A percentile compares a stretch with the other conserved stretches of the same genome.
Conservation (phyloP, 2,797 vertebrate genomes). For the Coregonus sp. region DNA sequence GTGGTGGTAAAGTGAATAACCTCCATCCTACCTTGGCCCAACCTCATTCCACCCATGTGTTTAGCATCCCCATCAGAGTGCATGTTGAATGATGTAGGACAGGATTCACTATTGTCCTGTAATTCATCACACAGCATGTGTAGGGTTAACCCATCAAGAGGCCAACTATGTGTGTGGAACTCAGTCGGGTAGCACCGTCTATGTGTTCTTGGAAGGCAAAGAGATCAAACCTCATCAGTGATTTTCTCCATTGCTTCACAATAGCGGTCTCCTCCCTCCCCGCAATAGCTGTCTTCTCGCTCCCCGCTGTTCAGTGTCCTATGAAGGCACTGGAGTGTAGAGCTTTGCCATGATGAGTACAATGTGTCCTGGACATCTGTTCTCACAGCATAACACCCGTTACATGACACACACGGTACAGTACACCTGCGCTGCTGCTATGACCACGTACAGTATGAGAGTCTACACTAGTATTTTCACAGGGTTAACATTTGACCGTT, state of each 20-base stretch:
- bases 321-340: not conserved
- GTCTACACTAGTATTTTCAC: not conserved
- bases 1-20: no score
- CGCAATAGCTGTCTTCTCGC: not conserved
- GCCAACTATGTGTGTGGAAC: not conserved
- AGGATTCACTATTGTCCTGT: no score
- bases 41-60: no score
- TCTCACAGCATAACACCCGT: not conserved
- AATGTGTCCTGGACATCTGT: not conserved
- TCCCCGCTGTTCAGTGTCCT: not conserved
- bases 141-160: not conserved
- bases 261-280: not conserved
- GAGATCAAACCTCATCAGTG: not conserved
- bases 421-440: not conserved
- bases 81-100: no score
- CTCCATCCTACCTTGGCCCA: no score
- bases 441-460: not conserved
- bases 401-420: not conserved
- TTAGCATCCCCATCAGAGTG: no score
- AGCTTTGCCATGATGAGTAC: not conserved
- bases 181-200: not conserved
- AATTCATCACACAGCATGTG: no score
- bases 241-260: not conserved
- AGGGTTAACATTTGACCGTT: no score
- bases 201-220: not conserved